phyloP scores from a whole-genome alignment of 1,140 invertebrate species.

The Euwallacea similis region DNA sequence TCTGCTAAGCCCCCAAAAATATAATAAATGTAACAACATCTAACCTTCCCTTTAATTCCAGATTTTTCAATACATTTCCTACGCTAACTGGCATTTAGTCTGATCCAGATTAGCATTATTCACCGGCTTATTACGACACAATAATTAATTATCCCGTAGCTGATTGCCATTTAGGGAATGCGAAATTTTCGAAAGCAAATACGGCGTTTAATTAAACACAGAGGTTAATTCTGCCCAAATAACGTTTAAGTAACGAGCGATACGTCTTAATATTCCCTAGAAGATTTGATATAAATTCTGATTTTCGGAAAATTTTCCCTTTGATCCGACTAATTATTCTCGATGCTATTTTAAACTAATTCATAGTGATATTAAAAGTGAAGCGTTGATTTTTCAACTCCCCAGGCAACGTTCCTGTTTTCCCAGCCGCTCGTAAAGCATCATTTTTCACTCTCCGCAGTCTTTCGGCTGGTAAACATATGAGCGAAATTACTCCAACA shows the following conservation, averaged over 20 bases:
- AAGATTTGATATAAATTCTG: too few relatives aligned
- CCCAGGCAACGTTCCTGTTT: background rate
- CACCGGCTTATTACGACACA: background rate
- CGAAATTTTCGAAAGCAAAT: slow-evolving; percentile 12
- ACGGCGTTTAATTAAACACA: slow-evolving; percentile 2
- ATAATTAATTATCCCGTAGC: slow-evolving; percentile 1
- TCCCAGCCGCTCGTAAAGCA: slow-evolving; percentile 2
- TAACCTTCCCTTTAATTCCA: too few relatives aligned
- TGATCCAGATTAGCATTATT: slow-evolving; percentile 1
- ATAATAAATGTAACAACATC: too few relatives aligned
- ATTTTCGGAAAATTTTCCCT: too few relatives aligned
- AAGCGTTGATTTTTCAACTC: too few relatives aligned
- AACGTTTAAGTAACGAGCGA: background rate
- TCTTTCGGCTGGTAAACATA: slow-evolving; percentile 16
- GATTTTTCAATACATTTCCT: too few relatives aligned
- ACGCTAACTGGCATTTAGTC: background rate
- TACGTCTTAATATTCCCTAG: background rate
- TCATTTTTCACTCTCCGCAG: slow-evolving; percentile 21
- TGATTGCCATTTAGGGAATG: slow-evolving; percentile 8
- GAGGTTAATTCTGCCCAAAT: background rate
- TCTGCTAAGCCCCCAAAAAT: too few relatives aligned
- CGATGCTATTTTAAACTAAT: too few relatives aligned
- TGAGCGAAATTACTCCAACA: slow-evolving; percentile 22
- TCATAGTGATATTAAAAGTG: too few relatives aligned
- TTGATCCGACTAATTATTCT: too few relatives aligned